Evolutionary conservation across 2,888 invertebrate genomes (phyloP), one percentile per base, ranked within the genome.

Genomic region (Rhogogaster chlorosoma): DNA sequence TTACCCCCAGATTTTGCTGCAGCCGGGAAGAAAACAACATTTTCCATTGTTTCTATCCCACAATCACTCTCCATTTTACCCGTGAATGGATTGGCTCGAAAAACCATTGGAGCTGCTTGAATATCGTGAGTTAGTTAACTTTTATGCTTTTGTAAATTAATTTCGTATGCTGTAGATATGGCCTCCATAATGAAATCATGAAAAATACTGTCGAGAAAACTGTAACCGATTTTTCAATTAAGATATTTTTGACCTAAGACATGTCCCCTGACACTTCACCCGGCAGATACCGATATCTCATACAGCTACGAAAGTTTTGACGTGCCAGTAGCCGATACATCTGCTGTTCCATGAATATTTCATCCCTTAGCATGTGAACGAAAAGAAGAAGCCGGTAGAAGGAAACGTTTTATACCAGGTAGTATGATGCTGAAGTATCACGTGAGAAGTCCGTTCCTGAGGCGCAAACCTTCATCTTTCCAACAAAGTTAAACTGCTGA

Each of bases 331-430:
- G 57, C 29, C 61, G 80, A 80, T 80, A 80, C 80, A 80, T 61
- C 80, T 80, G 80, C 80, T 22, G 32, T 61, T 61, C 61, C 57
- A 80, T 80, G 80, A 80, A 80, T 80, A 80, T 80, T 80, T 80
- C 80, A 80, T 80, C 22, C 61, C 80, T 10, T 80, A n/a, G n/a
- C 61, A 80, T 26, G 38, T 32, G 61, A 49, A 61, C 80, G n/a
- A 36, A n/a, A 15, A 22, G 38, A 29, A 22, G 22, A 80, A 36
- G 4, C 32, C 57, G 57, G 80, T 80, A 12, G 22, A 38, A 36
- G 80, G 38, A 61, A 80, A 80, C 61, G 61, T 80, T 80, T 80
- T 61, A 61, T 80, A 36, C 61, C 61, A 38, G 61, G 80, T 61
- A 61, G 26, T 18, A 36, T 9, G 10, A 61, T 12, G 57, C 36